A percentile compares a stretch with the other conserved stretches of the same genome.
Evolutionary conservation across 2,888 invertebrate species (phyloP).

Genomic region (Euplexia lucipara): DNA sequence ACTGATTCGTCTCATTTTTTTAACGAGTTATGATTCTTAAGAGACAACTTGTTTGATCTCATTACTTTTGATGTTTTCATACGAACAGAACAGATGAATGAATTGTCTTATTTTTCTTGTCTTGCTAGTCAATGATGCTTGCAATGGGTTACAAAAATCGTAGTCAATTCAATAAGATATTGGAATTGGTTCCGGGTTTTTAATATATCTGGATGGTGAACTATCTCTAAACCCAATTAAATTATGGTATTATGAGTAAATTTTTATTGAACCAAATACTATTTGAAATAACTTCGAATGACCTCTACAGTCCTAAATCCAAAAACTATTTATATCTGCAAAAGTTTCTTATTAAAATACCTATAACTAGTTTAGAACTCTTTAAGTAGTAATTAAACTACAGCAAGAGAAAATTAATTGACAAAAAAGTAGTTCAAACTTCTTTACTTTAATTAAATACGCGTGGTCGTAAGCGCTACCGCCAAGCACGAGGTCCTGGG

Average conservation of each 20-base stretch:
- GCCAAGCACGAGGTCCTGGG: no score
- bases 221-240: not conserved
- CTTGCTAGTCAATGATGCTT: not conserved
- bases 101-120: not conserved
- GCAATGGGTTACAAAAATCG: not conserved
- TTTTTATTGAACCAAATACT: not conserved
- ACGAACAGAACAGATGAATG: not conserved
- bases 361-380: not conserved
- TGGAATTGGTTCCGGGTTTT: no score
- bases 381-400: not conserved
- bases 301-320: not conserved
- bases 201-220: not conserved
- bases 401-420: not conserved
- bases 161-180: not conserved
- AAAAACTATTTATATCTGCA: not conserved
- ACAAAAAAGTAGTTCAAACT: not conserved
- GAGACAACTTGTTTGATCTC: not conserved
- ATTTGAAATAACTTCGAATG: not conserved
- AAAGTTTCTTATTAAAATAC: not conserved
- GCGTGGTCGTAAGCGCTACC: no score
- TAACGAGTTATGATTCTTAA: not conserved
- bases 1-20: not conserved
- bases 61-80: conserved; percentile 1
- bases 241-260: no score
- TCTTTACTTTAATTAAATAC: not conserved